Evolutionary conservation across 2,888 invertebrate genomes (phyloP).

Genomic region (Neelides folsomi): DNA sequence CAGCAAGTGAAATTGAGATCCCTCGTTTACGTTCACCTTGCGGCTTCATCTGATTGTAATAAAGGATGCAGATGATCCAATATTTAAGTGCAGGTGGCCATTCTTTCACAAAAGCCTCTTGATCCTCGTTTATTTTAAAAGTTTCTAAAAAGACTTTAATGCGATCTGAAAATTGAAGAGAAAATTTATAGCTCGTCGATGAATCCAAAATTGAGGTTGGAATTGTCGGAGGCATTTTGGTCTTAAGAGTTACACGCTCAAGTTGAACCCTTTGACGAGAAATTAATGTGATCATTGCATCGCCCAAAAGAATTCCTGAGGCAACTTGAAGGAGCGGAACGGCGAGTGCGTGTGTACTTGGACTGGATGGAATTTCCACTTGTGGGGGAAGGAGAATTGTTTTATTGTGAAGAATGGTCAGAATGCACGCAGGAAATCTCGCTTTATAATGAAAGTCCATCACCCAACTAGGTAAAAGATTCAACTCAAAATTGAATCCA

Average conservation of each 20-base stretch:
- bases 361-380: slow-evolving; percentile 17
- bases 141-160: slow-evolving; percentile 4
- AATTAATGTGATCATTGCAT: slow-evolving; percentile 11
- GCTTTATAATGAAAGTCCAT: slow-evolving; percentile 48
- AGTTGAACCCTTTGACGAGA: slow-evolving; percentile 2
- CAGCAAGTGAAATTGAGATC: slow-evolving; percentile 3
- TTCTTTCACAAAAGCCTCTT: slow-evolving; percentile 8
- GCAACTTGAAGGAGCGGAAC: slow-evolving; percentile 23
- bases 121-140: neutral
- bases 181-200: no score
- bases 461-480: slow-evolving; percentile 50
- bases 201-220: no score
- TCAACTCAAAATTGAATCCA: slow-evolving; percentile 1
- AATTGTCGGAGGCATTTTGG: no score
- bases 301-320: slow-evolving; percentile 21
- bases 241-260: no score
- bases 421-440: slow-evolving; percentile 50
- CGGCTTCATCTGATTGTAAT: slow-evolving; percentile 8
- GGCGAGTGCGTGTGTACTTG: slow-evolving; percentile 17
- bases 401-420: slow-evolving; percentile 35
- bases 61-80: slow-evolving; percentile 8
- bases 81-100: slow-evolving; percentile 12
- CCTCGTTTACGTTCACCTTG: neutral
- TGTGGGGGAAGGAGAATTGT: slow-evolving; percentile 13
- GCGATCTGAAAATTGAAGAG: neutral